Evolutionary conservation across 2,113 vertebrate genomes (phyloP).

Genomic region (Catharus fuscescens): DNA sequence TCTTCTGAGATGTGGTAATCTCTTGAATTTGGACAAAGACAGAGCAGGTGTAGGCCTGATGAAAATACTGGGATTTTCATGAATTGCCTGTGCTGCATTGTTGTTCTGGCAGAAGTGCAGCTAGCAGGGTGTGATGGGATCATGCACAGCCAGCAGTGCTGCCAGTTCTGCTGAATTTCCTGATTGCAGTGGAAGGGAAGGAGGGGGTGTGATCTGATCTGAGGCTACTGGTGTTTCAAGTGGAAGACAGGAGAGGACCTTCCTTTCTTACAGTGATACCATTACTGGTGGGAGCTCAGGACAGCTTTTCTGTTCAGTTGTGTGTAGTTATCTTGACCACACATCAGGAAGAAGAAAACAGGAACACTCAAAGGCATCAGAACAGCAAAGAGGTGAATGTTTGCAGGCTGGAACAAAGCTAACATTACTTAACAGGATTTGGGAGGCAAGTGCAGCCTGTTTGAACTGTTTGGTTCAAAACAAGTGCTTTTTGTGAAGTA

Average conservation of each 20-base stretch:
- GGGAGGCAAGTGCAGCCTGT: background rate
- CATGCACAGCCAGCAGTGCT: background rate
- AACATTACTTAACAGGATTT: background rate
- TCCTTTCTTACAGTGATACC: background rate
- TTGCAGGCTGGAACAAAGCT: background rate
- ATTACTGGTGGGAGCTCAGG: background rate
- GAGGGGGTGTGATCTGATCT: background rate
- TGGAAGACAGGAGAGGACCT: background rate
- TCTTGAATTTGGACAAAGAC: background rate
- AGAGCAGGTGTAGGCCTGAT: background rate
- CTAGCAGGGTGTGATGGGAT: background rate
- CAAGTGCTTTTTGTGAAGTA: background rate
- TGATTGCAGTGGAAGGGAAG: background rate
- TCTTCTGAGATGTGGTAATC: background rate
- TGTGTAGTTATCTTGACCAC: background rate
- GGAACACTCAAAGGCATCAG: background rate
- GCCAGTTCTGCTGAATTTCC: background rate
- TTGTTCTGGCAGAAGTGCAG: background rate
- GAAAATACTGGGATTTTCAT: background rate
- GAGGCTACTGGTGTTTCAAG: background rate
- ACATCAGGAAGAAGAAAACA: background rate
- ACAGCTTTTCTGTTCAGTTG: background rate
- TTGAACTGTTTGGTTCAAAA: background rate
- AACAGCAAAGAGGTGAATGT: background rate
- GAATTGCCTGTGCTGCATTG: background rate